Evolutionary conservation across 2,888 invertebrate species (phyloP).

Genomic region (Coecobrya sp.): DNA sequence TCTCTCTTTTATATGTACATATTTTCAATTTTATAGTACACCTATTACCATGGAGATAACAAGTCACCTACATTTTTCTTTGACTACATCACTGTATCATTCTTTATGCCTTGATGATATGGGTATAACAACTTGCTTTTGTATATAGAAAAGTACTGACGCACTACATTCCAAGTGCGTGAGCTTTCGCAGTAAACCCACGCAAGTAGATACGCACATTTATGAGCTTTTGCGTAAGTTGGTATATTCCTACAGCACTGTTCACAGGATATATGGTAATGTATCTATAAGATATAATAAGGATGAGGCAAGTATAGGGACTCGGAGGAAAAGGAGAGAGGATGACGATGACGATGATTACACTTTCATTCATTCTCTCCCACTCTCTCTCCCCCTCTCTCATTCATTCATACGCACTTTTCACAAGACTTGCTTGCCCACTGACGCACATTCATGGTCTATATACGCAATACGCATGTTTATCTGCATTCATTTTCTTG

Average conservation of each 20-base stretch:
- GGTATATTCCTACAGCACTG: not conserved
- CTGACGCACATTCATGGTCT: slow-evolving; percentile 80
- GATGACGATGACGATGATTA: slow-evolving; percentile 72
- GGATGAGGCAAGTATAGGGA: not conserved
- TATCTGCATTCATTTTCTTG: slow-evolving; percentile 78
- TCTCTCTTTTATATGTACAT: too few relatives aligned
- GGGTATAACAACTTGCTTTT: not conserved
- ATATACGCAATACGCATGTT: slow-evolving; percentile 72
- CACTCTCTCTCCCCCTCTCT: slow-evolving; percentile 61
- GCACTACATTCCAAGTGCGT: slow-evolving; percentile 24
- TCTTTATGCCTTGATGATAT: not conserved
- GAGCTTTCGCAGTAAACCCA: not conserved
- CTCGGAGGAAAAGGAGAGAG: slow-evolving; percentile 27
- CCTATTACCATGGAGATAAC: not conserved
- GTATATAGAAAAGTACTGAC: not conserved
- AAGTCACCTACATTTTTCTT: slow-evolving; percentile 6
- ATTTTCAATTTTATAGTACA: not conserved
- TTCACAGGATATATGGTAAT: not conserved
- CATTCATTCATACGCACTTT: slow-evolving; percentile 80
- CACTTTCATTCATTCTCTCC: slow-evolving; percentile 77
- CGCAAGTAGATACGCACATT: slow-evolving; percentile 46
- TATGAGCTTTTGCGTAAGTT: slow-evolving; percentile 32
- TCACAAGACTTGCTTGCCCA: slow-evolving; percentile 42
- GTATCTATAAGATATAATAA: not conserved
- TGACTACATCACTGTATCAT: not conserved